Base-by-base conservation (phyloP, 2,888 invertebrate genomes). In the Tholera decimalis region DNA sequence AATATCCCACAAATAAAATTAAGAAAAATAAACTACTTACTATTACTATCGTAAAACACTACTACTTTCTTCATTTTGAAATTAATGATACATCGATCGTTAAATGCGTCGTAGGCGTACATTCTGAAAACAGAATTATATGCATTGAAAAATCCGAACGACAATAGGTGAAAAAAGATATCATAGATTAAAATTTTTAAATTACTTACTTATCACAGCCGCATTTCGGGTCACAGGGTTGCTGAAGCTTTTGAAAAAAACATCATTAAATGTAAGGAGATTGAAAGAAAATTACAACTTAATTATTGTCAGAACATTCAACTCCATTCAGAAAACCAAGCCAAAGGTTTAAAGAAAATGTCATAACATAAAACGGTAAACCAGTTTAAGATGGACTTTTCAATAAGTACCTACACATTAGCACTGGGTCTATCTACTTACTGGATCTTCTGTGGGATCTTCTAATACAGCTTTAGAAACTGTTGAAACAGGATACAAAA, bases 131-230 rank as follows among this genome's bases (percentile, higher is more conserved):
- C 8, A 22, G 1, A 57, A 24, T 53, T 24, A 3, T 15, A 28
- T 44, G 0, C 20, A 22, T 50, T 35, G 8, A 35, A 47, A 11
- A 11, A 9, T 11, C n/a, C 28, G 7, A 8, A 18, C 11, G 28
- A 6, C 5, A n/a, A 26, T 15, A 24, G 1, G 33, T 51, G 7
- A 47, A 18, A 20, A 18, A 13, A 11, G n/a, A 18, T 1, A 24
- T 22, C n/a, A 7, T 11, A 11, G 20, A 9, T 20, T 9, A 37
- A 9, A 11, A n/a, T 3, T 22, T 13, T 37, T 3, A 1, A 22
- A n/a, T 20, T 15, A 82, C 87, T 47, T 73, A 90, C 91, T 77
- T 80, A 62, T 91, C 85, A 67, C 90, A 91, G 3, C 91, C 91
- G 78, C 92, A 92, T 77, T 78, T 85, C 30, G 83, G 68, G 35